phyloP scores from a whole-genome alignment of 2,797 vertebrate genomes.

The Scolopax bukidnonensis region DNA sequence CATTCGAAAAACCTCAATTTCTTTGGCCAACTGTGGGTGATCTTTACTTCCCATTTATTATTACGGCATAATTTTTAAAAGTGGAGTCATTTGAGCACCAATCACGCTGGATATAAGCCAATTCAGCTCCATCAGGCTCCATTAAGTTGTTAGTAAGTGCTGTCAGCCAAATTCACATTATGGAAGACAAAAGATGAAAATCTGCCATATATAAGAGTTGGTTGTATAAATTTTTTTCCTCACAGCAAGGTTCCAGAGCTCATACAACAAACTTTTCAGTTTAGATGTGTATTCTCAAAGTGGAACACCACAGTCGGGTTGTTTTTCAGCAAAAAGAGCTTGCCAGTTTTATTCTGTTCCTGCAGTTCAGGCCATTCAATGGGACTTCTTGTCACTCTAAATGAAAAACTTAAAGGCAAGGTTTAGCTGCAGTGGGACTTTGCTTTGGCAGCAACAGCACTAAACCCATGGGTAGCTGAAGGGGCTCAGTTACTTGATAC shows the following conservation, averaged over 20 bases:
- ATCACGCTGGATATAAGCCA: background rate
- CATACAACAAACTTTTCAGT: background rate
- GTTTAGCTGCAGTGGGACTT: background rate
- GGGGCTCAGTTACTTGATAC: background rate
- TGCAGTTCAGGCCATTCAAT: background rate
- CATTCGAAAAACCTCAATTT: background rate
- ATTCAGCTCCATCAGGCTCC: background rate
- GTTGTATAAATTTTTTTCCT: background rate
- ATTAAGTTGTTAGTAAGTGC: background rate
- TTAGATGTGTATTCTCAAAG: background rate
- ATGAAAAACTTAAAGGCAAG: background rate
- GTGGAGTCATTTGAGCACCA: background rate
- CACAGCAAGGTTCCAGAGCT: background rate
- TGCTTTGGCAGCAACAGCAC: background rate
- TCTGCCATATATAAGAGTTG: background rate
- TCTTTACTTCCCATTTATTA: background rate
- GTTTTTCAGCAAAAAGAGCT: background rate
- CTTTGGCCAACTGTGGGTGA: background rate
- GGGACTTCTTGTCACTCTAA: background rate
- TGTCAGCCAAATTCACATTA: background rate
- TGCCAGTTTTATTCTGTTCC: background rate
- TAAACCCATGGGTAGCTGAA: background rate
- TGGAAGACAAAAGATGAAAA: background rate
- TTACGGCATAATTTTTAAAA: background rate
- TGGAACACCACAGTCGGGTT: background rate